Conservation (phyloP, 2,888 invertebrate species). For the Drosophila mulleri region DNA sequence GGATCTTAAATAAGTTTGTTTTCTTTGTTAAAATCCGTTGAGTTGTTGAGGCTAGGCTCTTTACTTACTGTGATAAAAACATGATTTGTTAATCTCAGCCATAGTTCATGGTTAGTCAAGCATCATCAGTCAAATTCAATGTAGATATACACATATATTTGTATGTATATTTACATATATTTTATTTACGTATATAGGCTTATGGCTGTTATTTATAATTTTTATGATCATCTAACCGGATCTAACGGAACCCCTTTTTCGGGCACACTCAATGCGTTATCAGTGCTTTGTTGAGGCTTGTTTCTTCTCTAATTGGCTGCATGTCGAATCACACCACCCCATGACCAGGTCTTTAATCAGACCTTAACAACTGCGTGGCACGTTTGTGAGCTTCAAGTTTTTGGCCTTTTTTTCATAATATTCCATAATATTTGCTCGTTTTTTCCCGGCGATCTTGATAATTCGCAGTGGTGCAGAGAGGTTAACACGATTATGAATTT, state of each 20-base stretch:
- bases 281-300: slow-evolving; percentile 1
- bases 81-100: too few relatives aligned
- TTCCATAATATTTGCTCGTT: slow-evolving; percentile 54
- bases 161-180: too few relatives aligned
- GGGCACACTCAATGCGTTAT: slow-evolving; percentile 18
- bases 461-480: slow-evolving; percentile 49
- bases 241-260: slow-evolving; percentile 18
- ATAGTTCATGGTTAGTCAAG: too few relatives aligned
- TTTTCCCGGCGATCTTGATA: slow-evolving; percentile 62
- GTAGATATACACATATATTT: too few relatives aligned
- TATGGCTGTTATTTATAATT: too few relatives aligned
- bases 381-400: slow-evolving; percentile 11
- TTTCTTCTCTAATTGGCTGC: slow-evolving; percentile 16
- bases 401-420: neutral
- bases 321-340: slow-evolving; percentile 41
- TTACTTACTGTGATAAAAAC: too few relatives aligned
- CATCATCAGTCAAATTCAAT: too few relatives aligned
- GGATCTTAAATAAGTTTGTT: neutral
- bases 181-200: too few relatives aligned
- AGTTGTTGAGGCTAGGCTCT: neutral
- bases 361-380: slow-evolving; percentile 64
- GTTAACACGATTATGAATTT: slow-evolving; percentile 69
- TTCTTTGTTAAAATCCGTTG: too few relatives aligned
- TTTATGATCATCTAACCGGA: slow-evolving; percentile 10
- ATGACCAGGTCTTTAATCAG: slow-evolving; percentile 57